Evolutionary conservation across 2,113 vertebrate species (phyloP).

Genomic region (Apteryx owenii): DNA sequence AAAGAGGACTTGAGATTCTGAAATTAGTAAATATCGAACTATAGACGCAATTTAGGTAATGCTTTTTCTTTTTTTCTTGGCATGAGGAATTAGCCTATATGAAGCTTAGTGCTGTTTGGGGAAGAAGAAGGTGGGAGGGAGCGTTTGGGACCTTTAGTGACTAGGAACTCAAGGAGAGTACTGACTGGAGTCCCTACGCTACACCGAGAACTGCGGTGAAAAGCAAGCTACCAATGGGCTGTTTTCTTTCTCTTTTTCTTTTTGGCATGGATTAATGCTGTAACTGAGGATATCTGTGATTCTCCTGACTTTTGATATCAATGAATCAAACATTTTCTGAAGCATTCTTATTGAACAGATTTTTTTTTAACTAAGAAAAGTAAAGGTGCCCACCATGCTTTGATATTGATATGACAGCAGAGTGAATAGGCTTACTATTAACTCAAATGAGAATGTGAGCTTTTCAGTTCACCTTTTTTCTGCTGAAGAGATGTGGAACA

Average conservation of each 20-base stretch:
- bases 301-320: neutral
- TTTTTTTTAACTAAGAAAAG: neutral
- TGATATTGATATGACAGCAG: neutral
- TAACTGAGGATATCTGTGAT: neutral
- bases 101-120: conserved; percentile 14
- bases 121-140: conserved; percentile 56
- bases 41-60: conserved; percentile 1
- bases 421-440: neutral
- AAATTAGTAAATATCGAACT: conserved; percentile 5
- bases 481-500: neutral
- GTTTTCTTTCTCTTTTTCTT: neutral
- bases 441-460: neutral
- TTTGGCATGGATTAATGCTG: neutral
- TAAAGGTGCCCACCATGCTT: neutral
- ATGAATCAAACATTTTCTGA: conserved; percentile 30
- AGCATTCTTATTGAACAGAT: neutral
- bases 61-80: conserved; percentile 19
- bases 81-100: neutral
- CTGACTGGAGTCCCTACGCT: neutral
- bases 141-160: conserved; percentile 18
- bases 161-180: conserved; percentile 72
- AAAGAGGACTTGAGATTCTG: neutral
- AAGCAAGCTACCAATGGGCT: neutral
- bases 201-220: neutral
- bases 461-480: neutral